Conservation (phyloP, 64 coral and sea anemone genomes). For the Dendrophyllia cribrosa region DNA sequence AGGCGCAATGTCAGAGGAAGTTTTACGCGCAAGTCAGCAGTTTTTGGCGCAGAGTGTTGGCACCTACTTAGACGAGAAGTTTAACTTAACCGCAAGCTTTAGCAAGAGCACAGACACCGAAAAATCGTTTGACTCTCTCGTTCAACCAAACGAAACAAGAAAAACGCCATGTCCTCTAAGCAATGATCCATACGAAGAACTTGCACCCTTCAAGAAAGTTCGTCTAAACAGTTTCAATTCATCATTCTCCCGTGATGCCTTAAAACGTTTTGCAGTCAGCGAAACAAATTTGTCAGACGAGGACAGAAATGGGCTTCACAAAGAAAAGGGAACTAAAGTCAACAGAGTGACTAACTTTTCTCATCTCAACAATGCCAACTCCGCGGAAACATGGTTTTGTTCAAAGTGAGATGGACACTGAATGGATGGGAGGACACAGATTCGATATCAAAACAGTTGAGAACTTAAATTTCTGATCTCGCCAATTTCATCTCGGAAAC, state of each 20-base stretch:
- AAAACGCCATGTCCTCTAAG: conserved; percentile 54
- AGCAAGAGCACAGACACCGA: conserved; percentile 21
- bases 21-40: conserved; percentile 86
- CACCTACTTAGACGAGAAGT: conserved; percentile 75
- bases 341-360: conserved; percentile 74
- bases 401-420: background rate
- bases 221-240: conserved; percentile 81
- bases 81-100: conserved; percentile 69
- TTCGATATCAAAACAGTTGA: background rate
- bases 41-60: conserved; percentile 52
- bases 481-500: background rate
- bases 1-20: conserved; percentile 63
- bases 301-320: background rate
- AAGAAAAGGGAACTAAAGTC: conserved; percentile 11
- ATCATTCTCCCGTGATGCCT: conserved; percentile 70
- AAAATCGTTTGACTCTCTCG: background rate
- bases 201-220: background rate
- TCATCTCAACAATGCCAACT: conserved; percentile 81
- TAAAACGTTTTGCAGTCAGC: conserved; percentile 79
- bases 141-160: background rate
- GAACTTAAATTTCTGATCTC: too few species aligned
- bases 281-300: conserved; percentile 78
- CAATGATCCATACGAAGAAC: background rate
- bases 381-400: conserved; percentile 62
- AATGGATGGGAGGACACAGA: background rate